phyloP scores from a whole-genome alignment of 1,140 invertebrate species.

The Lepidurus apus region DNA sequence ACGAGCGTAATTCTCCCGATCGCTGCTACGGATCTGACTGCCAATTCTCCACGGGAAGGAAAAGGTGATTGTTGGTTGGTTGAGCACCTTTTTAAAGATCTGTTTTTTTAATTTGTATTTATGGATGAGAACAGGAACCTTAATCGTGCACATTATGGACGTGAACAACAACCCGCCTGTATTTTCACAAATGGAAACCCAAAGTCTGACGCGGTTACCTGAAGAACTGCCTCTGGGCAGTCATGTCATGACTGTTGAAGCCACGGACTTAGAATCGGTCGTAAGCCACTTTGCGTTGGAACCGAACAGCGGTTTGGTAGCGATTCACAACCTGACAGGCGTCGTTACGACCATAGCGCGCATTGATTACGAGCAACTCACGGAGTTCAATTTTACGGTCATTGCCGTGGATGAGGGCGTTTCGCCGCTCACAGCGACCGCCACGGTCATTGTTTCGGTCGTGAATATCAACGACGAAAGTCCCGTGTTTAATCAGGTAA shows the following conservation, averaged over 20 bases:
- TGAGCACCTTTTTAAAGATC: conserved; percentile 23
- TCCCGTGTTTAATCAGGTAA: conserved; percentile 59
- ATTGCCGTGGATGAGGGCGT: conserved; percentile 76
- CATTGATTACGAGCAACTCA: conserved; percentile 76
- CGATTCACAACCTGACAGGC: conserved; percentile 56
- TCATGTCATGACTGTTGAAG: conserved; percentile 69
- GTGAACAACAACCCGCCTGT: conserved; percentile 60
- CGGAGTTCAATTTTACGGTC: conserved; percentile 68
- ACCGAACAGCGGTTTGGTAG: conserved; percentile 66
- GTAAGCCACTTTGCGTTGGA: conserved; percentile 68
- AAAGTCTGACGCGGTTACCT: conserved; percentile 51
- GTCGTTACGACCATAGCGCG: conserved; percentile 68
- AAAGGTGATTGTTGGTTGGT: conserved; percentile 55
- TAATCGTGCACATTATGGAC: conserved; percentile 81
- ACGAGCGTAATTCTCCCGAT: conserved; percentile 70
- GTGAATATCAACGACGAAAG: conserved; percentile 82
- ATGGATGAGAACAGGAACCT: conserved; percentile 53
- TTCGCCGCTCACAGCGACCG: conserved; percentile 67
- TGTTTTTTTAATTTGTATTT: neutral
- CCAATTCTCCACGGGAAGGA: conserved; percentile 67
- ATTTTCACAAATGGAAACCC: conserved; percentile 66
- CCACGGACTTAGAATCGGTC: conserved; percentile 74
- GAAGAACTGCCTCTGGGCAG: conserved; percentile 80
- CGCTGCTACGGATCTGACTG: conserved; percentile 71
- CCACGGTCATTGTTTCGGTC: conserved; percentile 67